These are phyloP conservation scores for Cryptophagus acutangulus DNA, from an alignment of 2,888 invertebrate species.

Conservation along the genomic window DNA sequence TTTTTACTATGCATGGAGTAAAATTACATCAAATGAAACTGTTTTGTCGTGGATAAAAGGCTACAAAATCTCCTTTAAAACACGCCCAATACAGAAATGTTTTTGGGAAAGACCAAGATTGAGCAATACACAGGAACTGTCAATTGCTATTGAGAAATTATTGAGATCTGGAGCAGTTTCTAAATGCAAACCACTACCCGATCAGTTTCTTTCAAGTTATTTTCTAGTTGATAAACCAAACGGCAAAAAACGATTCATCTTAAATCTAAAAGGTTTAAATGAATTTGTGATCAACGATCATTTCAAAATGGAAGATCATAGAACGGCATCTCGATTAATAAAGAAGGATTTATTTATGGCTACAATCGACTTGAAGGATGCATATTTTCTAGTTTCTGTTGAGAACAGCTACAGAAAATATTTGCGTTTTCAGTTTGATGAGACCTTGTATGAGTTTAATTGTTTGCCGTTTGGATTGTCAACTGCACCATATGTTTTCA, in stretches of 20 bases:
- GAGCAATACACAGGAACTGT: too few species aligned
- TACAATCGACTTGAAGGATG: slow-evolving; percentile 15
- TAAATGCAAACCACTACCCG: not conserved
- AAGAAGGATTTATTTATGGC: slow-evolving; percentile 7
- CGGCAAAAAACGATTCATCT: slow-evolving; percentile 11
- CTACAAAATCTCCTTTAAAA: too few species aligned
- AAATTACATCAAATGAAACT: too few species aligned
- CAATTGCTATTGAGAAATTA: too few species aligned
- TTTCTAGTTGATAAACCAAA: slow-evolving; percentile 10
- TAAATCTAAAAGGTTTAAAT: slow-evolving; percentile 22
- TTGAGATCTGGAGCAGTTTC: not conserved
- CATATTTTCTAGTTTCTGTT: slow-evolving; percentile 15
- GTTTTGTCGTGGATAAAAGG: too few species aligned
- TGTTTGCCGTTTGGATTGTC: slow-evolving; percentile 17
- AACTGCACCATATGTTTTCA: slow-evolving; percentile 18
- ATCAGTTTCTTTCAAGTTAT: not conserved
- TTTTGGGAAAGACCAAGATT: too few species aligned
- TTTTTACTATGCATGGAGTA: too few species aligned
- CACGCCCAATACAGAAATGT: too few species aligned
- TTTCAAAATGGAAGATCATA: slow-evolving; percentile 28
- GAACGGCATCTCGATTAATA: slow-evolving; percentile 21
- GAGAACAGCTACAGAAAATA: slow-evolving; percentile 8
- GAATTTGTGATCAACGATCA: slow-evolving; percentile 21
- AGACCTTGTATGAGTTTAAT: slow-evolving; percentile 16
- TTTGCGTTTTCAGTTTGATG: slow-evolving; percentile 13